Evolutionary conservation across 1,140 invertebrate species (phyloP).

Genomic region (Pararge aegeria): DNA sequence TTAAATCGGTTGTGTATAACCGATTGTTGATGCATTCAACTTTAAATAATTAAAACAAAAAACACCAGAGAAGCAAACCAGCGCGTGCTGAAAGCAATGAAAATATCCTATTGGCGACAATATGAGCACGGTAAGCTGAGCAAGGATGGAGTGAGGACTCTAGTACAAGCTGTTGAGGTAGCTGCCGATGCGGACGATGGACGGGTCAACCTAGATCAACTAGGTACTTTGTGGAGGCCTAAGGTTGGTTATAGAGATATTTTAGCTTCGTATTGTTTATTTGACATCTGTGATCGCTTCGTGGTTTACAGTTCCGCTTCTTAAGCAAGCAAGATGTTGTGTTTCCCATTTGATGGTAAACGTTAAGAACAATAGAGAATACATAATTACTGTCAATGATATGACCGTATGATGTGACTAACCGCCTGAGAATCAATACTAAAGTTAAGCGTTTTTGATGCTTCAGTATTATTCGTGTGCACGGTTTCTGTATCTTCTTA

Average conservation of each 20-base stretch:
- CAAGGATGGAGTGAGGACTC: conserved; percentile 64
- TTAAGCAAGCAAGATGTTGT: too few species aligned
- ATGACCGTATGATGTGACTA: too few species aligned
- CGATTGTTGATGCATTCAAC: neutral
- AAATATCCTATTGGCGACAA: conserved; percentile 74
- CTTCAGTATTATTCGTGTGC: too few species aligned
- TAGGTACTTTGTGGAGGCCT: conserved; percentile 62
- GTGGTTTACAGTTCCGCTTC: too few species aligned
- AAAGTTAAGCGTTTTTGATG: too few species aligned
- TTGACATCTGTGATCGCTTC: too few species aligned
- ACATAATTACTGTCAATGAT: too few species aligned
- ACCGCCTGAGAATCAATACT: too few species aligned
- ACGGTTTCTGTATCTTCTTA: too few species aligned
- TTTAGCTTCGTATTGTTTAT: neutral
- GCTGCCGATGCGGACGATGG: conserved; percentile 65
- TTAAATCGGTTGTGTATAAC: too few species aligned
- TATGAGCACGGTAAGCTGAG: conserved; percentile 75
- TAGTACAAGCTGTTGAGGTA: conserved; percentile 69
- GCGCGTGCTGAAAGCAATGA: conserved; percentile 70
- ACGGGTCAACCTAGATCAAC: conserved; percentile 58
- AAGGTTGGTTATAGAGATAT: conserved; percentile 39
- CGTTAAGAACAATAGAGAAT: too few species aligned
- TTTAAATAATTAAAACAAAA: neutral
- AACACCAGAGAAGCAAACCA: conserved; percentile 64
- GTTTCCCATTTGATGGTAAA: too few species aligned